phyloP scores from a whole-genome alignment of 2,113 vertebrate genomes.

The Lepus europaeus region DNA sequence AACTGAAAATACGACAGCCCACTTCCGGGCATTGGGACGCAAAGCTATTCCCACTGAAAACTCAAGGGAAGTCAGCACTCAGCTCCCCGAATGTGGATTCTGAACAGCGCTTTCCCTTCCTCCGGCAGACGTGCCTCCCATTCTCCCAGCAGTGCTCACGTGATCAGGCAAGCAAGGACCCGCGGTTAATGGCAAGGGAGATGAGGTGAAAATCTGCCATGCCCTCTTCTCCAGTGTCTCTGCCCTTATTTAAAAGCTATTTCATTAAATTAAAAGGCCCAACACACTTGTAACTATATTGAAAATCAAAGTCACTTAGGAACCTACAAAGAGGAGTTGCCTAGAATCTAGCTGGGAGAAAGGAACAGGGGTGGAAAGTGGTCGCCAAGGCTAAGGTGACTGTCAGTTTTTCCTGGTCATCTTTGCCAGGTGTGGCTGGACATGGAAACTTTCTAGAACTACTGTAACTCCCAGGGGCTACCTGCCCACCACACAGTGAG shows the following conservation, averaged over 20 bases:
- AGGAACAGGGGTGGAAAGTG: background rate
- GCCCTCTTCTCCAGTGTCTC: constrained; percentile 51
- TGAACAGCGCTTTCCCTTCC: background rate
- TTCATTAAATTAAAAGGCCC: constrained; percentile 66
- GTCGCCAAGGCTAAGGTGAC: background rate
- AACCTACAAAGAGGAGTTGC: constrained; percentile 16
- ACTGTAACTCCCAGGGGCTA: background rate
- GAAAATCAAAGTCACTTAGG: constrained; percentile 78
- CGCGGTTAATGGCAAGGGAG: constrained; percentile 27
- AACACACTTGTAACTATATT: constrained; percentile 66
- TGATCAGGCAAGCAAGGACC: background rate
- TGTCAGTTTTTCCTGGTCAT: background rate
- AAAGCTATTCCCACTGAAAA: constrained; percentile 19
- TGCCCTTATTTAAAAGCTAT: constrained; percentile 78
- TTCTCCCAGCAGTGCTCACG: background rate
- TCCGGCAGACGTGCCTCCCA: background rate
- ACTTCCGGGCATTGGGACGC: constrained; percentile 18
- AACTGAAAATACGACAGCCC: constrained; percentile 10
- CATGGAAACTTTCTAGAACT: constrained; percentile 39
- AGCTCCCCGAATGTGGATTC: background rate
- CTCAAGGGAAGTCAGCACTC: background rate
- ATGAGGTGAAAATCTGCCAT: constrained; percentile 65
- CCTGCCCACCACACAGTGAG: background rate
- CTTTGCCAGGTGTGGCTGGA: background rate
- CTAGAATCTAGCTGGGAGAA: constrained; percentile 33